Conservation (phyloP, 2,888 invertebrate genomes). For the Synergus laeviventris region DNA sequence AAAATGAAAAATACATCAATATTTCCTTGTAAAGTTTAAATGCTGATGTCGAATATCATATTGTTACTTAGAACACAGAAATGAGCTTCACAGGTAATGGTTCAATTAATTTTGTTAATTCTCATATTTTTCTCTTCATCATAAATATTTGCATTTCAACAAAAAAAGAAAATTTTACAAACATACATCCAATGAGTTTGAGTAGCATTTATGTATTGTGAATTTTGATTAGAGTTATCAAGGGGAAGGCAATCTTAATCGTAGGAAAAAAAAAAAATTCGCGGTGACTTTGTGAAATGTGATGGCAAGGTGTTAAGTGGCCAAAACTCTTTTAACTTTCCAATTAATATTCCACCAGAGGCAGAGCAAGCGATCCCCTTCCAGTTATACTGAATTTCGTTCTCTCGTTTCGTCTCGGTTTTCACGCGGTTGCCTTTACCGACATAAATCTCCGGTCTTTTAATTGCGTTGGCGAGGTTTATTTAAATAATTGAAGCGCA, state of each 20-base stretch:
- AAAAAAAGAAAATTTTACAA: neutral
- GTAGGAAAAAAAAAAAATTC: constrained; percentile 15
- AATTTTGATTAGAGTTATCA: constrained; percentile 15
- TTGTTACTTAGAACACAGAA: neutral
- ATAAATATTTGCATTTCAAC: neutral
- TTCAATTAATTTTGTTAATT: neutral
- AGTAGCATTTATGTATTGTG: neutral
- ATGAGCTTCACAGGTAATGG: neutral
- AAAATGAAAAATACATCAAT: neutral
- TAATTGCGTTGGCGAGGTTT: constrained; percentile 68
- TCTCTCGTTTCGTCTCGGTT: constrained; percentile 40
- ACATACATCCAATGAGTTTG: neutral
- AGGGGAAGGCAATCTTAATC: neutral
- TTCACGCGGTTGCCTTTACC: constrained; percentile 45
- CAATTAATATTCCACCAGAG: constrained; percentile 64
- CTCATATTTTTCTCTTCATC: neutral
- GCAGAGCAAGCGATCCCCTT: constrained; percentile 42
- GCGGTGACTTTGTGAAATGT: constrained; percentile 29
- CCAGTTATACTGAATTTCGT: constrained; percentile 28
- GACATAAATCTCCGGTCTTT: constrained; percentile 67
- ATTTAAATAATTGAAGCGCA: constrained; percentile 68
- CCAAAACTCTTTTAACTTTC: constrained; percentile 63
- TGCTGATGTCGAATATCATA: neutral
- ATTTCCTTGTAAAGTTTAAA: neutral
- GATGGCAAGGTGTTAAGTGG: constrained; percentile 47